Base-by-base conservation (phyloP, 2,797 vertebrate species). In the Phrynocephalus guinanensis region DNA sequence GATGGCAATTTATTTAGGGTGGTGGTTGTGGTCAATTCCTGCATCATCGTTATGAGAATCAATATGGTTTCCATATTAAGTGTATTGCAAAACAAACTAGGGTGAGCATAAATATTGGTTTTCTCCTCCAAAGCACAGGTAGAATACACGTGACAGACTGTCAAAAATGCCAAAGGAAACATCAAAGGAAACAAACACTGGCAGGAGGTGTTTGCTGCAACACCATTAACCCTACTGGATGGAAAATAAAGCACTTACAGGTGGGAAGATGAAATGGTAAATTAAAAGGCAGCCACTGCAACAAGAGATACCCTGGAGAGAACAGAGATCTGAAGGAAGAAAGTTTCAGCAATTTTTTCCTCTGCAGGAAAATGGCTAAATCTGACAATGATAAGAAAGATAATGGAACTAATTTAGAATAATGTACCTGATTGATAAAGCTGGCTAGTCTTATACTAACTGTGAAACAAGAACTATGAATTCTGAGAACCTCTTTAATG, bases 371-470 rank as follows among this genome's bases (percentile, higher is more conserved):
- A 33, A 15, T 71, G 48, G 20, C 72, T 85, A 44, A 83, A 79
- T 33, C 28, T 68, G 18, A 84, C 3, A 82, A 38, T 52, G 30
- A 63, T 83, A 89, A 16, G 24, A 1, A 15, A 73, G 56, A 80
- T 88, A 88, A 68, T 71, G 1, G 22, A 22, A 1, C 71, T 67
- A 84, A 88, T 83, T 82, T 85, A 1, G 8, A 83, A 76, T 60
- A 6, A 70, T 90, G 84, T 88, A 66, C 70, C 52, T 81, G 72
- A 16, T 68, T 6, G 1, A 90, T 84, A 68, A 84, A 86, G 73
- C 2, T 1, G 85, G 30, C n/a, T 0, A 0, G 38, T 75, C 71
- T 75, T 82, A 88, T 86, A 80, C 84, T 67, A 26, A 75, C 1
- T 82, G 6, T 5, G 0, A 5, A 77, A 79, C 1, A 86, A 86